Base-by-base conservation (phyloP, 2,797 vertebrate species). In the Orientallactaga sibirica region DNA sequence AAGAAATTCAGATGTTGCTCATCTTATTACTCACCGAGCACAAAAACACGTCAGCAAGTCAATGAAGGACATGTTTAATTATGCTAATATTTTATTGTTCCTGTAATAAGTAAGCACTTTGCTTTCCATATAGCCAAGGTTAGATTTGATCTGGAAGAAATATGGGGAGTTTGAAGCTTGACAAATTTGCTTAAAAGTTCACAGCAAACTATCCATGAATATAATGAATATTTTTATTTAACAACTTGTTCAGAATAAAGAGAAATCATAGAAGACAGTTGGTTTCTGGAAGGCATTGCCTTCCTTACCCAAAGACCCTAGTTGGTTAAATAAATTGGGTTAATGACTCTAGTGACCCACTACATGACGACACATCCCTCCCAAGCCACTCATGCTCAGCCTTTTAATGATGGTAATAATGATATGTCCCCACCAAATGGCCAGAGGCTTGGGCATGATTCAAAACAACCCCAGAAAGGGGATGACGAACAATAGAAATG, bases 391-490 rank as follows among this genome's bases (percentile, higher is more conserved):
- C 37, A 27, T 79, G 93, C 86, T 12, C 41, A 95, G 84, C 48
- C 83, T 92, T 93, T 92, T 91, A 95, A 96, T 96, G 94, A 96
- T 33, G 48, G 8, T 78, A 82, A 96, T 88, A 93, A 92, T 82
- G 58, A 81, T 55, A 80, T 58, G 62, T 88, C 90, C 93, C 82
- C 91, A 88, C 90, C 95, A 94, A 94, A 86, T 76, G 80, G 66
- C 90, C 92, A 76, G 68, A 78, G 92, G 77, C 58, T 84, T 93
- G 41, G 79, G 79, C 33, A 66, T 87, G 68, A n/a, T 86, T 78
- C 74, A 70, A 24, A 92, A 55, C 7, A 83, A 77, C 22, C 19
- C 67, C 74, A 7, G 7, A 81, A 81, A 71, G 81, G 82, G n/a
- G 55, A 92, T 73, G 77, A 55, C 33, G 52, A 24, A 55, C 15